phyloP scores from a whole-genome alignment of 1,140 invertebrate species.

The Samia ricini region DNA sequence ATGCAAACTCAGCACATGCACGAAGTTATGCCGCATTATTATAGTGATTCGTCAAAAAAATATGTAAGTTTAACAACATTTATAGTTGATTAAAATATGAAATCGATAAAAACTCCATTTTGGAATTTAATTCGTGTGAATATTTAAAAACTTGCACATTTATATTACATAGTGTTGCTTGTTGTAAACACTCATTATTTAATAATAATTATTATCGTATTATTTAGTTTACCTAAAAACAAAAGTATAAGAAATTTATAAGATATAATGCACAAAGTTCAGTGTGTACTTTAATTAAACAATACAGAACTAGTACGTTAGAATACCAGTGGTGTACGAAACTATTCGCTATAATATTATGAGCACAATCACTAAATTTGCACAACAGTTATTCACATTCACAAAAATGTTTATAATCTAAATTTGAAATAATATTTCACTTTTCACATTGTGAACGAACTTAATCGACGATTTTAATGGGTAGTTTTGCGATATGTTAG shows the following conservation, averaged over 20 bases:
- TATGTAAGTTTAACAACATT: no score
- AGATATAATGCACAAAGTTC: constrained; percentile 12
- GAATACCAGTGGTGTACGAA: background rate
- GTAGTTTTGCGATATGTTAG: background rate
- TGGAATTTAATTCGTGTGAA: no score
- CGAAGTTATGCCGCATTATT: no score
- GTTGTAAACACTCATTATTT: no score
- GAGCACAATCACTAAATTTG: constrained; percentile 24
- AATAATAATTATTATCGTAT: no score
- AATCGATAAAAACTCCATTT: no score
- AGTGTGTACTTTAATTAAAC: constrained; percentile 30
- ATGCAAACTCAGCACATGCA: no score
- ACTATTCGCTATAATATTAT: constrained; percentile 10
- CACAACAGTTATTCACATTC: constrained; percentile 17
- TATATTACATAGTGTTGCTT: no score
- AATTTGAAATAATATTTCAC: background rate
- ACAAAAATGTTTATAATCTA: background rate
- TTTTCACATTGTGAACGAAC: background rate
- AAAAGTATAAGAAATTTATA: background rate
- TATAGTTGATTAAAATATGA: no score
- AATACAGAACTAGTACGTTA: constrained; percentile 14
- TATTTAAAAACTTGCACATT: no score
- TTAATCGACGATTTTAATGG: constrained; percentile 9
- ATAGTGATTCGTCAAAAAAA: no score
- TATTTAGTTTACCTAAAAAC: background rate